Conservation (phyloP, 1,140 invertebrate genomes). For the Trinorchestia longiramus region DNA sequence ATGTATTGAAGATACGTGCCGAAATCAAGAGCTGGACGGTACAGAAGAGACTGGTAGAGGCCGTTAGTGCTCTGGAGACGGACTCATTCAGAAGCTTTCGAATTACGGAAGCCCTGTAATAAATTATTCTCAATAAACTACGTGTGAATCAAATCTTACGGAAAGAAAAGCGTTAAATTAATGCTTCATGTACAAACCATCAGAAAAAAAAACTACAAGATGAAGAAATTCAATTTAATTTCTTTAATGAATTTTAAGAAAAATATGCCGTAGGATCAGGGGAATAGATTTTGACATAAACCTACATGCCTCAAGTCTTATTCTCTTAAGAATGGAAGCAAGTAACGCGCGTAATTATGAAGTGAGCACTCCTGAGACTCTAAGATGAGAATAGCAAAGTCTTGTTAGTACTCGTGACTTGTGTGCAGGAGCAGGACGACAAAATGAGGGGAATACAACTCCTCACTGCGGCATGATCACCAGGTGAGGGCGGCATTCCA, state of each 20-base stretch:
- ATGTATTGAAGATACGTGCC: neutral
- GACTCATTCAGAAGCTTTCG: neutral
- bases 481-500: neutral
- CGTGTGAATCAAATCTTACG: too few relatives aligned
- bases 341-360: neutral
- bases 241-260: neutral
- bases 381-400: neutral
- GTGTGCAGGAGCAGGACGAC: neutral
- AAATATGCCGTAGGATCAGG: neutral
- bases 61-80: neutral
- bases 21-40: neutral
- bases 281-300: neutral
- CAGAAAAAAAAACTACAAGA: neutral
- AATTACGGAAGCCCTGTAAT: neutral
- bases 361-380: neutral
- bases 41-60: neutral
- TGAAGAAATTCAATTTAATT: neutral
- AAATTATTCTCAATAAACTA: neutral
- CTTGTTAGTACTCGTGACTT: neutral
- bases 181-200: too few relatives aligned
- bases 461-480: neutral
- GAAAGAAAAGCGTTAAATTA: too few relatives aligned
- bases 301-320: neutral
- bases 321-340: neutral
- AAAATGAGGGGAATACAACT: neutral